Percentiles rank a stretch among this genome's conserved stretches.
Evolutionary conservation across 2,888 invertebrate genomes (phyloP).

Genomic region (Pandemis heparana): DNA sequence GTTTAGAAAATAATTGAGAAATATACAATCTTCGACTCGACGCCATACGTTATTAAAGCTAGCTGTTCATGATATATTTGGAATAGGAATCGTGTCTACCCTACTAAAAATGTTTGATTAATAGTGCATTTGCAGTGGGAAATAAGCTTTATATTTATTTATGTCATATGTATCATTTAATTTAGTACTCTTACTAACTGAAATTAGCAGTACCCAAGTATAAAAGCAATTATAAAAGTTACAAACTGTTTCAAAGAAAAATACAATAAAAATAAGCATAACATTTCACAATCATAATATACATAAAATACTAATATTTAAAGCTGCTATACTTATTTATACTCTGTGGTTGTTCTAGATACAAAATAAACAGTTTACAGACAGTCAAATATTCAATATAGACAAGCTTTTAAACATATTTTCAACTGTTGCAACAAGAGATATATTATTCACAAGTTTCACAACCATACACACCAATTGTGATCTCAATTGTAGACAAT

Average conservation of each 20-base stretch:
- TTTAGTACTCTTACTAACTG: no score
- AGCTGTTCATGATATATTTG: constrained; percentile 40
- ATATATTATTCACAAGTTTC: constrained; percentile 75
- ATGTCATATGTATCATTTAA: neutral
- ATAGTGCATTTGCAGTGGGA: neutral
- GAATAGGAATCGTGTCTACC: constrained; percentile 13
- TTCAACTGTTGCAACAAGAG: constrained; percentile 69
- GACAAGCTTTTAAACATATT: constrained; percentile 33
- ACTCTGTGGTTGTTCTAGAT: neutral
- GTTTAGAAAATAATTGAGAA: constrained; percentile 35
- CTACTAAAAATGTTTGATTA: neutral
- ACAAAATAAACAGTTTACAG: neutral
- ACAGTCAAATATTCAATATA: constrained; percentile 16
- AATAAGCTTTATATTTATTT: neutral
- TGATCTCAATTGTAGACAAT: constrained; percentile 52
- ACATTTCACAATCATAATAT: neutral
- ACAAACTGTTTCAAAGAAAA: neutral
- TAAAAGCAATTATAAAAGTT: neutral
- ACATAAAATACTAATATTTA: constrained; percentile 1
- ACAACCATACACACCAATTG: constrained; percentile 73
- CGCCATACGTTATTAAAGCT: constrained; percentile 45
- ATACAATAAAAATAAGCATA: constrained; percentile 12
- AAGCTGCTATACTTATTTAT: neutral
- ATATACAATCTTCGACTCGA: constrained; percentile 58
- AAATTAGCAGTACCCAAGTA: neutral